Evolutionary conservation across 2,888 invertebrate species (phyloP).

Genomic region (Xestia xanthographa): DNA sequence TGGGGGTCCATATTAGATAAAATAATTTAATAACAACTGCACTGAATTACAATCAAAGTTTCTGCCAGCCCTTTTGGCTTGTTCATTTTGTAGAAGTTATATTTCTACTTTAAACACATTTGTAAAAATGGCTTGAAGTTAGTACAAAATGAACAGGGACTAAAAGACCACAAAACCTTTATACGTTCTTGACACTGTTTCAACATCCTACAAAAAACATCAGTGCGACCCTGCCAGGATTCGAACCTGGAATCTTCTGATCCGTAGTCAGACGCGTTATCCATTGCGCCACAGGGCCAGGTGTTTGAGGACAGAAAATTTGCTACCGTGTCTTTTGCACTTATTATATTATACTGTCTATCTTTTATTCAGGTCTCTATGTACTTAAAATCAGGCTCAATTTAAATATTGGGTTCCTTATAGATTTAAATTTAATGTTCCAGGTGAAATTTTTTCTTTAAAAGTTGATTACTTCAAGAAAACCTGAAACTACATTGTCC

Average conservation of each 20-base stretch:
- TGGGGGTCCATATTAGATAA: conserved; percentile 2
- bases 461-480: neutral
- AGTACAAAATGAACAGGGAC: neutral
- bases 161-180: neutral
- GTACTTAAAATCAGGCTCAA: neutral
- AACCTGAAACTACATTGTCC: conserved; percentile 18
- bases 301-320: conserved; percentile 91
- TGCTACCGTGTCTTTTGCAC: conserved; percentile 88
- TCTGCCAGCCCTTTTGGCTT: neutral
- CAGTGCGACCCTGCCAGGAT: conserved; percentile 90
- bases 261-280: conserved; percentile 92
- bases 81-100: neutral
- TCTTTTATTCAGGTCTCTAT: neutral
- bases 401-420: neutral
- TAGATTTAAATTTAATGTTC: neutral
- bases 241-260: conserved; percentile 91
- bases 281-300: conserved; percentile 91
- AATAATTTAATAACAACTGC: conserved; percentile 13
- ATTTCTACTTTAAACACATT: neutral
- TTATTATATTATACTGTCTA: neutral
- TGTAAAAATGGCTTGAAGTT: neutral
- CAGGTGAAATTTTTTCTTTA: neutral
- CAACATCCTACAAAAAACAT: neutral
- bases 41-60: neutral
- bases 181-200: neutral